Base-by-base conservation (phyloP, 2,888 invertebrate genomes). In the Apodemia mormo region DNA sequence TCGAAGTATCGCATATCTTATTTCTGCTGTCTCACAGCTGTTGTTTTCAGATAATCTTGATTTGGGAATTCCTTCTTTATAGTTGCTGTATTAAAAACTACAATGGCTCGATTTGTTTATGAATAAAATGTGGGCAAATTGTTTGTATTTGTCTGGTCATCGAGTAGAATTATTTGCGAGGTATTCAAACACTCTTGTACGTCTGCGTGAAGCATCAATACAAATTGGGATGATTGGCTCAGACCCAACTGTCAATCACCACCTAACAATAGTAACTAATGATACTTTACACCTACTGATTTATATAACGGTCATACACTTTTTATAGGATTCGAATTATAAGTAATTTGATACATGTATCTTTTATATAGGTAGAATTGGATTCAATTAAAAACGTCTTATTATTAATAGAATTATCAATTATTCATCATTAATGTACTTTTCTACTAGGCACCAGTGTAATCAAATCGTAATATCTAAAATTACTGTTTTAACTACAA, bases 201-300 rank as follows among this genome's bases (percentile, higher is more conserved):
- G 74, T 77, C 72, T 56, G 71, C 78, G 82, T 79, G 80, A 79
- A 81, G 79, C 80, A 80, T 83, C 81, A 78, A 77, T 82, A 89
- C 85, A 88, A 88, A 88, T 88, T 90, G 85, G 82, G 81, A 80
- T 82, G 84, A 82, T 84, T 85, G 84, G 79, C 79, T 80, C 81
- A 80, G 79, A 80, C 81, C 82, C 77, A 77, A 70, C 81, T 80
- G 83, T 83, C 84, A 81, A 80, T 82, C 82, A 82, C 68, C 69
- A 71, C 69, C 71, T 68, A 72, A 80, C 79, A 84, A 84, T 83
- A 76, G 82, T 77, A 79, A 81, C 82, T 84, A 84, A 84, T 83
- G 82, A 82, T 82, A 81, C 79, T 74, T 69, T 29, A 58, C 58
- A 58, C 58, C 22, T 29, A 58, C 58, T 12, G 29, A 58, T 58